Percentiles rank a stretch among this genome's conserved stretches.
Evolutionary conservation across 2,888 invertebrate species (phyloP).

Genomic region (Apamea anceps): DNA sequence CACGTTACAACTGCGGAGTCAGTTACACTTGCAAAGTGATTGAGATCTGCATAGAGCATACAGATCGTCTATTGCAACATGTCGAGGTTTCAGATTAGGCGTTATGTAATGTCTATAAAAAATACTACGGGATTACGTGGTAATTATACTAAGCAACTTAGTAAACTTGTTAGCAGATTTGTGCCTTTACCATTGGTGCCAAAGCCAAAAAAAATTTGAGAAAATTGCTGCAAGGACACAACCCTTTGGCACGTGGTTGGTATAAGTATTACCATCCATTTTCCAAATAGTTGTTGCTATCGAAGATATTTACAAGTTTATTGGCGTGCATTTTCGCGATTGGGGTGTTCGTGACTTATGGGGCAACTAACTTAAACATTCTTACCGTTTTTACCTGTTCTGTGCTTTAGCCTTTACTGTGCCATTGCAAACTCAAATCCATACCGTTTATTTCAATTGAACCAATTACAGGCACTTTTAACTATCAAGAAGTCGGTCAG

Average conservation of each 20-base stretch:
- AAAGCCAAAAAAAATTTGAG: too few species aligned
- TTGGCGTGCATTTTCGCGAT: background rate
- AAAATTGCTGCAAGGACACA: background rate
- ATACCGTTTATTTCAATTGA: background rate
- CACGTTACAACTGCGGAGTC: slow-evolving; percentile 47
- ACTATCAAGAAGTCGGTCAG: background rate
- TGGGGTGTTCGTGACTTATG: too few species aligned
- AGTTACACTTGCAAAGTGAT: slow-evolving; percentile 49
- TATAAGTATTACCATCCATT: background rate
- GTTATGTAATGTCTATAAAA: slow-evolving; percentile 26
- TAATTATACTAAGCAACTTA: background rate
- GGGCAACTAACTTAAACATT: background rate
- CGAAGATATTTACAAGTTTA: background rate
- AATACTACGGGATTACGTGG: slow-evolving; percentile 7
- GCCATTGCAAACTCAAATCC: background rate
- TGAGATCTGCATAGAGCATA: slow-evolving; percentile 28
- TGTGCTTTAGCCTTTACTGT: background rate
- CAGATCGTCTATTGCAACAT: slow-evolving; percentile 19
- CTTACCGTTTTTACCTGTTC: too few species aligned
- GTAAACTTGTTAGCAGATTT: background rate
- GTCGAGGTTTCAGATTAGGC: background rate
- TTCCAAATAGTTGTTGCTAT: background rate
- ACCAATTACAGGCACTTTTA: background rate
- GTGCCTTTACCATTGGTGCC: background rate
- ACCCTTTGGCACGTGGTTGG: background rate